Percentiles rank a stretch among this genome's conserved stretches.
Evolutionary conservation across 2,113 vertebrate species (phyloP).

Genomic region (Lycaon pictus): DNA sequence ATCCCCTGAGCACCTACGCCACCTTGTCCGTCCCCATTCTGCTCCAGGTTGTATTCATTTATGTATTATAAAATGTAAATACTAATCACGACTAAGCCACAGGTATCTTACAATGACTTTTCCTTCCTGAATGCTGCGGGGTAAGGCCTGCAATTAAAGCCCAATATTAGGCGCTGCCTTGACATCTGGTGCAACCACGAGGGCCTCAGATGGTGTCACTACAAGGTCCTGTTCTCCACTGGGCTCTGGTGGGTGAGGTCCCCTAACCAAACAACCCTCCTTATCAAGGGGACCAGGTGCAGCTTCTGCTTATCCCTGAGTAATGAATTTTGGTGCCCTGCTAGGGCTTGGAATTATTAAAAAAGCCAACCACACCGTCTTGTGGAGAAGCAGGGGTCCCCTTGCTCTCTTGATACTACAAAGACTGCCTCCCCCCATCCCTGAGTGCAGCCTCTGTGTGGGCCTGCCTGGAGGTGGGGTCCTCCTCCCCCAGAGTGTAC

Average conservation of each 20-base stretch:
- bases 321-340: background rate
- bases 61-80: background rate
- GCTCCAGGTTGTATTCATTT: background rate
- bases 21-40: background rate
- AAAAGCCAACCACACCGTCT: background rate
- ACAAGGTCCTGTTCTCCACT: background rate
- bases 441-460: too few species aligned
- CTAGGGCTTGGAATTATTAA: background rate
- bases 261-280: background rate
- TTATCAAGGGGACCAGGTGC: background rate
- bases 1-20: accelerated
- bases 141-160: background rate
- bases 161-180: background rate
- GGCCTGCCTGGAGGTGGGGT: accelerated
- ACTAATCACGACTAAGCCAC: background rate
- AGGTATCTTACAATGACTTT: background rate
- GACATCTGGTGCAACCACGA: background rate
- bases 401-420: background rate
- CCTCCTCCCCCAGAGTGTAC: background rate
- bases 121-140: background rate
- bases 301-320: background rate
- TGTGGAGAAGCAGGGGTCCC: background rate
- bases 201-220: background rate
- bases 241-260: background rate
- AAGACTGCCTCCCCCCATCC: background rate